phyloP scores from a whole-genome alignment of 2,888 invertebrate species.

The Ypsolopha scabrella region DNA sequence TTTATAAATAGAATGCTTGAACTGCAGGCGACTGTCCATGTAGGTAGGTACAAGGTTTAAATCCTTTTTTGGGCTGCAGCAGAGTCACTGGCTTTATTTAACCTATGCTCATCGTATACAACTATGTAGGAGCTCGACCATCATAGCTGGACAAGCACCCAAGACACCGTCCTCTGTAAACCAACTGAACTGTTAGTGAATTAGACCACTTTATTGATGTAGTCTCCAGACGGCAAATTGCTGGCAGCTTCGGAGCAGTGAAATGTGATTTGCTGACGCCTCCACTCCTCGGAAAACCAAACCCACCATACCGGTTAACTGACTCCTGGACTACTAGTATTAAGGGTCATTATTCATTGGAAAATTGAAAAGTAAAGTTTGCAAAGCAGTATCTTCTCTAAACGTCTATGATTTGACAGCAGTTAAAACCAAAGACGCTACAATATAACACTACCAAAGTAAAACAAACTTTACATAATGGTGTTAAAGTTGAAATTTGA shows the following conservation, averaged over 20 bases:
- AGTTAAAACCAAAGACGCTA: conserved; percentile 2
- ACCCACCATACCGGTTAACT: neutral
- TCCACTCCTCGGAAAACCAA: neutral
- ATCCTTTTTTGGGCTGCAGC: too few relatives aligned
- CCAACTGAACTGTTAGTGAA: conserved; percentile 1
- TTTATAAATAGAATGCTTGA: too few relatives aligned
- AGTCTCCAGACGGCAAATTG: conserved; percentile 4
- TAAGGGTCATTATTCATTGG: neutral
- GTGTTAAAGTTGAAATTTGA: neutral
- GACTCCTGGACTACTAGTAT: neutral
- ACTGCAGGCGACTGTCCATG: too few relatives aligned
- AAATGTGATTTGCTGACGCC: conserved; percentile 21
- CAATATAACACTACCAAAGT: neutral
- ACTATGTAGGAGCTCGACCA: too few relatives aligned
- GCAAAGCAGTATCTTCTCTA: conserved; percentile 5
- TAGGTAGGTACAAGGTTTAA: too few relatives aligned
- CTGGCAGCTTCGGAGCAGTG: conserved; percentile 9
- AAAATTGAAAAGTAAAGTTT: neutral
- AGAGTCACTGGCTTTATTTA: too few relatives aligned
- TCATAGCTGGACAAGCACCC: too few relatives aligned
- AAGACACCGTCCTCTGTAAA: neutral
- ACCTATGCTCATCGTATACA: too few relatives aligned
- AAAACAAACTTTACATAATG: conserved; percentile 7
- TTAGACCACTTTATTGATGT: conserved; percentile 1
- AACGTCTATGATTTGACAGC: conserved; percentile 13